phyloP scores from a whole-genome alignment of 2,797 vertebrate species.

The Hydrolagus colliei region DNA sequence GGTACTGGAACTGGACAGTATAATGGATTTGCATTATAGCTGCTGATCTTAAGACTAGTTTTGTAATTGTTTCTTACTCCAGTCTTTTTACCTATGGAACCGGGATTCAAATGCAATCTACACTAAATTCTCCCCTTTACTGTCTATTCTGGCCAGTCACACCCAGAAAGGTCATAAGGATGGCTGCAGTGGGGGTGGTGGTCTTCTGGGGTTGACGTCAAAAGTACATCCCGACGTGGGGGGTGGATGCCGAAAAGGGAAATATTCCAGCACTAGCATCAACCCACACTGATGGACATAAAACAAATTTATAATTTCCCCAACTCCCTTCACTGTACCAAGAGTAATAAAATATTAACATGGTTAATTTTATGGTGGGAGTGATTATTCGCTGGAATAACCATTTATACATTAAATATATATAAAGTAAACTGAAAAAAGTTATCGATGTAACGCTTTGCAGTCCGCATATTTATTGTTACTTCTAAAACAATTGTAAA shows the following conservation, averaged over 20 bases:
- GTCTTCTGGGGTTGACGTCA: background rate
- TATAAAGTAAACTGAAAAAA: background rate
- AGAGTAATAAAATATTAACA: no score
- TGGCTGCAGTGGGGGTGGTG: background rate
- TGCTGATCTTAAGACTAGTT: no score
- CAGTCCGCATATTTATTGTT: background rate
- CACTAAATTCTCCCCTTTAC: background rate
- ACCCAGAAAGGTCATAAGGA: background rate
- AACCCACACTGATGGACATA: no score
- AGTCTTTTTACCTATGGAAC: background rate
- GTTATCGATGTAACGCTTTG: background rate
- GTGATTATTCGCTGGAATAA: no score
- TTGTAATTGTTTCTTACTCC: background rate
- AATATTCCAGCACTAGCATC: background rate
- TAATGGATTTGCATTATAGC: background rate
- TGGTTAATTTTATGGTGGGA: no score
- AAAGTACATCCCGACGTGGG: background rate
- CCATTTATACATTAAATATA: background rate
- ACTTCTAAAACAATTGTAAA: background rate
- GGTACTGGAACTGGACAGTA: background rate
- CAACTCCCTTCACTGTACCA: no score
- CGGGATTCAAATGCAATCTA: background rate
- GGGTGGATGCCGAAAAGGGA: no score
- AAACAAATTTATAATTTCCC: no score
- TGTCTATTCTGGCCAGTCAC: background rate